Evolutionary conservation across 2,888 invertebrate species (phyloP), one percentile per base, ranked within the genome.

Genomic region (Cylloceria caligata): DNA sequence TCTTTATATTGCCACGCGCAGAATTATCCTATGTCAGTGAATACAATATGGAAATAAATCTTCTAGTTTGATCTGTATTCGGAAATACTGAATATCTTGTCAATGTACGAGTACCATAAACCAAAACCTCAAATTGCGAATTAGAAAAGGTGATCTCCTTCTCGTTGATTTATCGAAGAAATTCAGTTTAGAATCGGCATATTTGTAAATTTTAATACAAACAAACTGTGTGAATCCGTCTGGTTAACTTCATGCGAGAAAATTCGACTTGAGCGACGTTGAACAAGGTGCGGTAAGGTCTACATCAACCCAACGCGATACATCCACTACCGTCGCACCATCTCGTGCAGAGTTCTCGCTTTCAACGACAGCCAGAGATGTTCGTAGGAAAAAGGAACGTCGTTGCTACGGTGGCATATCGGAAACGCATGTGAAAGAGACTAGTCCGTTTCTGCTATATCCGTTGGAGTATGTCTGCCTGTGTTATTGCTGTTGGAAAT

Each of bases 401-500:
- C 57, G 57, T 19, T 45, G 47, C 39, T 42, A 57, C 57, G 57
- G 64, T 64, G 78, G 57, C 74, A 83, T 83, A 77, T 83, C 84
- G 85, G 86, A 83, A 85, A 81, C 64, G 78, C 52, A 77, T 65
- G 85, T 85, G 86, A 86, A 86, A 84, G 86, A 79, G 79, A 73
- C 67, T 73, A 84, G 80, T 77, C 81, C 72, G 80, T 81, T 83
- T 83, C 84, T 73, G 83, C 83, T 55, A 47, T 85, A 82, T 76
- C 83, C 81, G 86, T 83, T 80, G 64, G 80, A 36, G 57, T 72
- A 30, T 11, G 60, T 36, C 62, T 64, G 62, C 13, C 62, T 30
- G 36, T 75, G 57, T 34, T 73, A n/a, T 60, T 39, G 71, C 36
- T 57, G 69, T 62, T 57, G 52, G 21, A 60, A 42, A 65, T 78